These are phyloP conservation scores for Tinamus guttatus DNA, from an alignment of 2,113 vertebrate species.

Conservation along the genomic window DNA sequence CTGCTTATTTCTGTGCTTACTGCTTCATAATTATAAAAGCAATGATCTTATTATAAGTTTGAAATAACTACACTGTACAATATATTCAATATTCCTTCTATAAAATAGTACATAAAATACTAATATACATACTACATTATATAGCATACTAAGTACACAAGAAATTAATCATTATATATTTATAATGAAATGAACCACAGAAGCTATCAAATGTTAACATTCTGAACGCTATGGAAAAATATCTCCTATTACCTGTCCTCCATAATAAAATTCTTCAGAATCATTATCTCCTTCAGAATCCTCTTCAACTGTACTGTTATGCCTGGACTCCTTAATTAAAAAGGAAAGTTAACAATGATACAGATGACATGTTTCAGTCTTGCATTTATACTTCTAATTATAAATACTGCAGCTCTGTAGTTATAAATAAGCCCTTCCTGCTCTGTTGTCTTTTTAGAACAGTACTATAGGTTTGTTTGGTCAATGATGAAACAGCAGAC, in stretches of 20 bases:
- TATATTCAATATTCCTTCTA: background rate
- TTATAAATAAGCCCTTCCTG: background rate
- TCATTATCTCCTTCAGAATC: slow-evolving; percentile 93
- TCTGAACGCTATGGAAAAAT: background rate
- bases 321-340: slow-evolving; percentile 79
- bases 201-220: background rate
- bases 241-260: slow-evolving; percentile 83
- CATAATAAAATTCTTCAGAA: slow-evolving; percentile 92
- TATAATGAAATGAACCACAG: background rate
- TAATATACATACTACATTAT: background rate
- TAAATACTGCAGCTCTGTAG: background rate
- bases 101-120: background rate
- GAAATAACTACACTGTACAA: background rate
- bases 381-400: background rate
- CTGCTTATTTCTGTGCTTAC: background rate
- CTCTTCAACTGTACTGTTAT: slow-evolving; percentile 88
- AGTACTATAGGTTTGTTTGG: background rate
- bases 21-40: background rate
- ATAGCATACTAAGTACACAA: fast-evolving
- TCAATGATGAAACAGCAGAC: background rate
- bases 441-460: background rate
- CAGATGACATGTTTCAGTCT: background rate
- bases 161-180: background rate
- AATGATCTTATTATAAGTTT: background rate
- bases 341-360: background rate